phyloP scores from a whole-genome alignment of 2,113 vertebrate species.

The Phoxinus phoxinus region DNA sequence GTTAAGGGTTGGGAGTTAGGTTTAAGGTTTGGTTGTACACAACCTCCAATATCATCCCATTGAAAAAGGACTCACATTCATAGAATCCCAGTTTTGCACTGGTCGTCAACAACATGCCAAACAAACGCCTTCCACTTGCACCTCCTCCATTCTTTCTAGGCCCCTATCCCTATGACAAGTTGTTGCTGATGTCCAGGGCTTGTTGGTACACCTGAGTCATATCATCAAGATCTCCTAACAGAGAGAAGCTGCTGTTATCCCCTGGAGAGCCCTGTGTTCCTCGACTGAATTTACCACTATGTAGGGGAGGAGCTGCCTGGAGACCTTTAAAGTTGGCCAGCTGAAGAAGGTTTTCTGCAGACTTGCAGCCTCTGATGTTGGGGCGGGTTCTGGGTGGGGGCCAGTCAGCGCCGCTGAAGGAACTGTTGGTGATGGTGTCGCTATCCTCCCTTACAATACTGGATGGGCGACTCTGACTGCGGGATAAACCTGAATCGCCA shows the following conservation, averaged over 20 bases:
- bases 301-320: conserved; percentile 83
- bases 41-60: conserved; percentile 59
- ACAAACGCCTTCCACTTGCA: conserved; percentile 41
- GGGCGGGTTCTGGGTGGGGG: conserved; percentile 78
- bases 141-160: conserved; percentile 27
- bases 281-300: conserved; percentile 83
- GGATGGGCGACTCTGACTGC: conserved; percentile 93
- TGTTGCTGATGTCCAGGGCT: conserved; percentile 88
- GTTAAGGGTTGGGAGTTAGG: conserved; percentile 35
- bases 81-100: conserved; percentile 76
- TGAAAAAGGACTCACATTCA: conserved; percentile 61
- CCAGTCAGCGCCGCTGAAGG: conserved; percentile 82
- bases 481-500: conserved; percentile 83
- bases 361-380: conserved; percentile 91
- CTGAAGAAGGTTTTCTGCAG: conserved; percentile 94
- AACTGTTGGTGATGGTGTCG: conserved; percentile 85
- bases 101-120: conserved; percentile 74
- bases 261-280: conserved; percentile 79
- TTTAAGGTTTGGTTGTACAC: conserved; percentile 56
- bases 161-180: conserved; percentile 77
- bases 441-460: conserved; percentile 93
- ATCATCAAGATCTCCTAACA: conserved; percentile 91
- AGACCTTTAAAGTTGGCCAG: conserved; percentile 88
- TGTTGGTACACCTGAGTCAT: conserved; percentile 93
- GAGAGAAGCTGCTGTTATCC: conserved; percentile 94